Base-by-base conservation (phyloP, 2,888 invertebrate genomes). In the Patella depressa region DNA sequence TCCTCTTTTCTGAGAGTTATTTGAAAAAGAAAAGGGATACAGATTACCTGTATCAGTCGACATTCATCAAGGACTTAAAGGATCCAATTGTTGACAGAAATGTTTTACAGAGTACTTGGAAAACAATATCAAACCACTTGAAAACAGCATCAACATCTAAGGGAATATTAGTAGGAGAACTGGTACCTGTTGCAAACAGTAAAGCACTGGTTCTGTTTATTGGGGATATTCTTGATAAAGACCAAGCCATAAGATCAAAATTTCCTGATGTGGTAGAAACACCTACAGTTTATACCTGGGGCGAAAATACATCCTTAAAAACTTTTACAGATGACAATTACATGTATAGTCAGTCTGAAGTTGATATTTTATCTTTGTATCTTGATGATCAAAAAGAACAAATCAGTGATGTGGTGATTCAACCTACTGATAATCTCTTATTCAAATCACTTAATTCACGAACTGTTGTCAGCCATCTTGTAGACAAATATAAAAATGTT, bases 1-100 rank as follows among this genome's bases (percentile, higher is more conserved):
- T 65, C 11, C 24, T 65, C 19, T 65, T 65, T 65, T 65, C 65
- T 65, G 65, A 65, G 65, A 65, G 24, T 11, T 65, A 65, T 65
- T 65, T 65, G 14, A 9, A 19, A 65, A 15, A 65, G 19, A 24
- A 65, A 14, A 24, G 65, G 19, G 19, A 24, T 24, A 24, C 65
- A 24, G 65, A 65, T 65, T 65, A 65, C 12, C 19, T 24, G 4
- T 19, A 24, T 3, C 65, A 65, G 19, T 65, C 24, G 14, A 65
- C 11, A 24, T 65, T 65, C 24, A 65, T 65, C 15, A 9, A 65
- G 24, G 65, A 65, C 24, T 65, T 65, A 65, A 65, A 65, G 11
- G 65, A 65, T 14, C 65, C 65, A 24, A 12, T 14, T 0, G 65
- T 65, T 19, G 65, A 19, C 24, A 19, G 24, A 19, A 65, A 65